Evolutionary conservation across 2,888 invertebrate species (phyloP).

Genomic region (Tubulanus polymorphus): DNA sequence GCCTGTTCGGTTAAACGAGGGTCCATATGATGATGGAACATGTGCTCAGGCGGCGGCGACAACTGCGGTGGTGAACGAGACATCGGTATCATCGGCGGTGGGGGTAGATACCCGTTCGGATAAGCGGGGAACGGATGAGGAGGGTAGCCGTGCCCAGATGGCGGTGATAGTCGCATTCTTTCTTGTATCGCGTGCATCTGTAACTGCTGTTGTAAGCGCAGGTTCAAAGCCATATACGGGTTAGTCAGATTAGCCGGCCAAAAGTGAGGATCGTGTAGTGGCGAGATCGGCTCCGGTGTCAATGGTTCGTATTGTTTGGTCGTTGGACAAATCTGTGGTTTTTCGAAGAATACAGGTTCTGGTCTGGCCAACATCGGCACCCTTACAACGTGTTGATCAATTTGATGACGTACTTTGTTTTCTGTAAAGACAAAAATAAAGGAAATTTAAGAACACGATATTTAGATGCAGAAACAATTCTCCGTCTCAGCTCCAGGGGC

Average conservation of each 20-base stretch:
- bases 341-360: too few species aligned
- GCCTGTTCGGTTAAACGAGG: not conserved
- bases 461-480: too few species aligned
- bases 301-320: not conserved
- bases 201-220: not conserved
- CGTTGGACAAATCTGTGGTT: too few species aligned
- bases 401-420: too few species aligned
- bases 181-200: constrained; percentile 1
- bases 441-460: too few species aligned
- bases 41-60: constrained; percentile 7
- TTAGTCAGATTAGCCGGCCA: not conserved
- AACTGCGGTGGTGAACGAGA: constrained; percentile 3
- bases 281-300: not conserved
- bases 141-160: not conserved
- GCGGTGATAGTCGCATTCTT: not conserved
- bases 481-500: too few species aligned
- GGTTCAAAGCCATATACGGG: not conserved
- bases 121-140: constrained; percentile 5
- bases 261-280: not conserved
- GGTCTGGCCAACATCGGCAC: too few species aligned
- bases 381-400: too few species aligned
- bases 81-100: constrained; percentile 7
- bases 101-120: constrained; percentile 4
- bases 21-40: not conserved
- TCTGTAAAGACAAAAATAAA: too few species aligned